phyloP scores from a whole-genome alignment of 2,797 vertebrate genomes.

The Myotis daubentonii region DNA sequence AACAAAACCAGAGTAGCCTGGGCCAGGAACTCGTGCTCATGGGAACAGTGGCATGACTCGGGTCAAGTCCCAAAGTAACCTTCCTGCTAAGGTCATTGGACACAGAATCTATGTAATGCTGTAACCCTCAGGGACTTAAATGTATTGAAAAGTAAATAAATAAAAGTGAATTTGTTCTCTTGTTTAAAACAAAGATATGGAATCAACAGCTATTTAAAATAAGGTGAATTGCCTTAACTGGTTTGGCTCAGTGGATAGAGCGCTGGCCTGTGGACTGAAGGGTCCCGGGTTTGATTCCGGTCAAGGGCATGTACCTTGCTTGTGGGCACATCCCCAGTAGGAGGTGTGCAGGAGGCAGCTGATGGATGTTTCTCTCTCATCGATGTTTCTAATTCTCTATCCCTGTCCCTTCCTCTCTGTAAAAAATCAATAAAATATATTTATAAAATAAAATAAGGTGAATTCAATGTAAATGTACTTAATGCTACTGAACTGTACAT shows the following conservation, averaged over 20 bases:
- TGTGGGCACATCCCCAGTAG: no score
- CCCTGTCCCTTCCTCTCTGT: no score
- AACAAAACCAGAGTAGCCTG: not conserved
- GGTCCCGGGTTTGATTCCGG: no score
- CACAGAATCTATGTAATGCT: not conserved
- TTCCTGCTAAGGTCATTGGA: not conserved
- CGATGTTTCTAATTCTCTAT: no score
- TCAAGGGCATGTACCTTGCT: no score
- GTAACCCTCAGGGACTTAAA: not conserved
- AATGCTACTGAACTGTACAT: not conserved
- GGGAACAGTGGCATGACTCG: not conserved
- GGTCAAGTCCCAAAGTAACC: not conserved
- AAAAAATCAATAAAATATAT: no score
- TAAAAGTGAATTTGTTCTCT: not conserved
- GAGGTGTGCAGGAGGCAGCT: no score
- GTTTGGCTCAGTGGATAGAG: no score
- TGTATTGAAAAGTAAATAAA: not conserved
- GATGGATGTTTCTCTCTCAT: no score
- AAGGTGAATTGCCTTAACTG: not conserved
- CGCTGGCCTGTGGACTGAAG: no score
- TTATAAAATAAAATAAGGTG: not conserved
- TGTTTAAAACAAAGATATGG: not conserved
- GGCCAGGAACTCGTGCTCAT: not conserved
- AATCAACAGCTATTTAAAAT: constrained; percentile 27
- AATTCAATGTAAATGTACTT: not conserved